Conservation (phyloP, 2,888 invertebrate genomes). For the Drosophila niveifrons region DNA sequence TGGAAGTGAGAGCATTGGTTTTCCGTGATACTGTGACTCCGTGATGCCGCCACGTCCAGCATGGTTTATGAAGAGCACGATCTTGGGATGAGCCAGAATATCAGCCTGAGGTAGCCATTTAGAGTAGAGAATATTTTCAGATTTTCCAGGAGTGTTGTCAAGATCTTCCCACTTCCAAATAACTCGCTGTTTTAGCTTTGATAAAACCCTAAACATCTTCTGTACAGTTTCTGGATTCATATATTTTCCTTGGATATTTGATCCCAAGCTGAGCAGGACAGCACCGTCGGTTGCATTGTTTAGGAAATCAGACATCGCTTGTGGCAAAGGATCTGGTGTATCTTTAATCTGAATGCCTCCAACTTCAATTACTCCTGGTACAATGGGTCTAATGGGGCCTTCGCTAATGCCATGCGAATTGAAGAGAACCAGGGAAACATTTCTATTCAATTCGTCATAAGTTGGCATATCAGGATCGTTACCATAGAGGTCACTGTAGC, state of each 20-base stretch:
- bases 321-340: neutral
- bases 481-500: neutral
- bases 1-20: slow-evolving; percentile 85
- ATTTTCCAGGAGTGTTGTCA: slow-evolving; percentile 84
- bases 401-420: slow-evolving; percentile 77
- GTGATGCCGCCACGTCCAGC: slow-evolving; percentile 88
- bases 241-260: slow-evolving; percentile 73
- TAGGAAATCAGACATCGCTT: slow-evolving; percentile 62
- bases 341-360: slow-evolving; percentile 84
- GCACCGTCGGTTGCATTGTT: slow-evolving; percentile 83
- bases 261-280: slow-evolving; percentile 85
- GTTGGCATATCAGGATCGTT: slow-evolving; percentile 1
- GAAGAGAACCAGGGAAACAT: slow-evolving; percentile 78
- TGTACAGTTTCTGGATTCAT: slow-evolving; percentile 86
- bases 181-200: slow-evolving; percentile 87
- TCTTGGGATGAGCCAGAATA: slow-evolving; percentile 87
- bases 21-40: slow-evolving; percentile 88
- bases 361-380: slow-evolving; percentile 80
- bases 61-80: slow-evolving; percentile 88
- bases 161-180: slow-evolving; percentile 90
- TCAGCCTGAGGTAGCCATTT: slow-evolving; percentile 90
- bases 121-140: slow-evolving; percentile 85
- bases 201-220: slow-evolving; percentile 86
- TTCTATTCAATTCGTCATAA: slow-evolving; percentile 70
- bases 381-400: slow-evolving; percentile 77